phyloP scores from a whole-genome alignment of 1,140 invertebrate species.

The Leptinotarsa undecemlineata region DNA sequence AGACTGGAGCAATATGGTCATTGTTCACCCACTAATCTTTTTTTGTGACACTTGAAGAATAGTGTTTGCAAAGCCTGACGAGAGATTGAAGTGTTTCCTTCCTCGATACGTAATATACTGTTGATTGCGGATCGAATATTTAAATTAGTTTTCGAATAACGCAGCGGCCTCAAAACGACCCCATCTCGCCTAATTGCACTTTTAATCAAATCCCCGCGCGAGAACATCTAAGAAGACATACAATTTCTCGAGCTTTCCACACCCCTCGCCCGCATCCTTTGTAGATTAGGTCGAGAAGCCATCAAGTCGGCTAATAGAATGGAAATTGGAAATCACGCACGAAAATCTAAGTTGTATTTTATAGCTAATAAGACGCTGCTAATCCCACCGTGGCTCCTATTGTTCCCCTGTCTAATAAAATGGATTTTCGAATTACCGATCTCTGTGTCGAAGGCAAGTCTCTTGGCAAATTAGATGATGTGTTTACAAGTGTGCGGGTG shows the following conservation, averaged over 20 bases:
- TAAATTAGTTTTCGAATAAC: not conserved
- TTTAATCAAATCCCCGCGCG: constrained; percentile 5
- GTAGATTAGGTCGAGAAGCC: constrained; percentile 46
- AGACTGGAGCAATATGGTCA: no score
- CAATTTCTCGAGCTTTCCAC: not conserved
- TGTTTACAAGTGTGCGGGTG: constrained; percentile 1
- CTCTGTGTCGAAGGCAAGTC: constrained; percentile 33
- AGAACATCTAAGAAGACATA: not conserved
- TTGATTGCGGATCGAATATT: no score
- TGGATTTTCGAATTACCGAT: constrained; percentile 41
- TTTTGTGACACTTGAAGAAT: no score
- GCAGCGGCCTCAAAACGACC: not conserved
- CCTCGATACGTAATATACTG: no score
- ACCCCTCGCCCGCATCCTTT: constrained; percentile 26
- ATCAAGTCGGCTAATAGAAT: constrained; percentile 53
- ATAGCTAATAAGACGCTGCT: constrained; percentile 51
- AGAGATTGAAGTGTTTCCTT: no score
- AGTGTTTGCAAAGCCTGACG: no score
- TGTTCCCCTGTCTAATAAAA: constrained; percentile 40
- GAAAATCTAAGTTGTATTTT: constrained; percentile 49
- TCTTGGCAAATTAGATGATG: constrained; percentile 23
- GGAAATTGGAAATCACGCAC: constrained; percentile 55
- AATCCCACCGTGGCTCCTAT: constrained; percentile 46
- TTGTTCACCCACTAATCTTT: no score
- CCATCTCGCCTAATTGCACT: not conserved